phyloP scores from a whole-genome alignment of 2,888 invertebrate species.

The Phyto melanocephala region DNA sequence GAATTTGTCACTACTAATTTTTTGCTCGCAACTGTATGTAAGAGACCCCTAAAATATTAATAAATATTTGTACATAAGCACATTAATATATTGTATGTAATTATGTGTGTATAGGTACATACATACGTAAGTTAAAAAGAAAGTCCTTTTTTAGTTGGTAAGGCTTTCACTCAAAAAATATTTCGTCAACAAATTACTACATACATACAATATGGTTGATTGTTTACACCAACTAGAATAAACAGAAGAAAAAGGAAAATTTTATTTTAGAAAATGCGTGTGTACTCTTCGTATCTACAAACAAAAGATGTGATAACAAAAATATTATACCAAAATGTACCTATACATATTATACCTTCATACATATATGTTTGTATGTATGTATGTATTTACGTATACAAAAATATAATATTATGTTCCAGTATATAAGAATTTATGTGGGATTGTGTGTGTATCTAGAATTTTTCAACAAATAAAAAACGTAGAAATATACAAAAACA shows the following conservation, averaged over 20 bases:
- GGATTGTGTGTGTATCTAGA: neutral
- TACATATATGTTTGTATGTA: neutral
- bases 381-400: neutral
- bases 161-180: conserved; percentile 57
- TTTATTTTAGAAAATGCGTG: conserved; percentile 34
- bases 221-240: conserved; percentile 37
- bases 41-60: no score
- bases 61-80: no score
- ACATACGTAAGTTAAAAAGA: conserved; percentile 27
- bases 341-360: neutral
- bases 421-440: no score
- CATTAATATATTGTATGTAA: no score
- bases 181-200: conserved; percentile 7
- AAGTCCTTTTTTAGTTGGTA: conserved; percentile 51
- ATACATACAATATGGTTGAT: conserved; percentile 56
- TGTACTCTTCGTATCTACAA: conserved; percentile 14
- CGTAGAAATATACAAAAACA: neutral
- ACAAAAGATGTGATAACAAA: neutral
- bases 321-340: neutral
- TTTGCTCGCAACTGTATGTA: no score
- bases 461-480: conserved; percentile 35
- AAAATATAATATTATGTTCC: neutral
- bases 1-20: no score
- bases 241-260: conserved; percentile 1
- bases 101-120: no score